Evolutionary conservation across 2,797 vertebrate species (phyloP).

Genomic region (Amphiprion clarkii): DNA sequence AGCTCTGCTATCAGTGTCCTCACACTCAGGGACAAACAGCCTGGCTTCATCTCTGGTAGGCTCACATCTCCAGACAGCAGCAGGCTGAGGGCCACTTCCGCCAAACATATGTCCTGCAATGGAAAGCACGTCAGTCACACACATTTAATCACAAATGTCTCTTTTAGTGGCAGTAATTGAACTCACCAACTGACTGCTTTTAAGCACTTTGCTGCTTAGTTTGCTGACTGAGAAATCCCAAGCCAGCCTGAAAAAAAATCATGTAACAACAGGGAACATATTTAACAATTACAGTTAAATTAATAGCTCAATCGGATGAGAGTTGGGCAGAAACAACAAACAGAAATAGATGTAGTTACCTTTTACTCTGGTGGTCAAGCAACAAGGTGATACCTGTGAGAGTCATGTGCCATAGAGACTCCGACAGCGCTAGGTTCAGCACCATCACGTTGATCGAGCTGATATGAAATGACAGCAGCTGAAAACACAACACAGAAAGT

Average conservation of each 20-base stretch:
- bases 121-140: conserved; percentile 1
- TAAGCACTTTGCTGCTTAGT: conserved; percentile 95
- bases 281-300: not conserved
- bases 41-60: conserved; percentile 85
- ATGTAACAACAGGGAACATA: not conserved
- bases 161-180: not conserved
- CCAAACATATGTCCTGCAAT: conserved; percentile 92
- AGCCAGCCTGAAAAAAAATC: conserved; percentile 79
- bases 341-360: conserved; percentile 76
- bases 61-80: conserved; percentile 89
- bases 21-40: conserved; percentile 83
- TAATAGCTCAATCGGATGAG: not conserved
- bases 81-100: conserved; percentile 91
- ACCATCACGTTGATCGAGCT: conserved; percentile 96
- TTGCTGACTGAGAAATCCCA: conserved; percentile 92
- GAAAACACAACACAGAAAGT: conserved; percentile 31
- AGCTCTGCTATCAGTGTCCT: conserved; percentile 92
- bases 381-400: conserved; percentile 89
- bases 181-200: conserved; percentile 94
- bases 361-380: conserved; percentile 90
- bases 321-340: not conserved
- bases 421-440: conserved; percentile 91
- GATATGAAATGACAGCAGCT: conserved; percentile 94
- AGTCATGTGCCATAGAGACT: conserved; percentile 97
- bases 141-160: not conserved